Conservation (phyloP, 2,888 invertebrate genomes). For the Thereva nobilitata region DNA sequence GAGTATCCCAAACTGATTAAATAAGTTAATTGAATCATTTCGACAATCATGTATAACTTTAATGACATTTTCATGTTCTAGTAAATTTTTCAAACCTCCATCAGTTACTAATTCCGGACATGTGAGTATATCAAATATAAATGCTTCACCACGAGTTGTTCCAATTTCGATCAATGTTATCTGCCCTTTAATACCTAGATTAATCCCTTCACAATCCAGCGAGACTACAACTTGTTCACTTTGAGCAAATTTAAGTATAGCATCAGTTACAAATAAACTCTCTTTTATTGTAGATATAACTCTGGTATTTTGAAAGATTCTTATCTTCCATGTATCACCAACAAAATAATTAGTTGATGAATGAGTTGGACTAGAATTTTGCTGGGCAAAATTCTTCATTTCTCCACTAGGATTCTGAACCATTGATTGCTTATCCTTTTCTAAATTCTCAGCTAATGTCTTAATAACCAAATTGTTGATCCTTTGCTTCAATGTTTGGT, state of each 20-base stretch:
- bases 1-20: constrained; percentile 82
- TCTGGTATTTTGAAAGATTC: constrained; percentile 78
- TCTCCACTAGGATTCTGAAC: constrained; percentile 47
- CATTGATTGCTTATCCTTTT: constrained; percentile 56
- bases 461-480: constrained; percentile 87
- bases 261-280: constrained; percentile 74
- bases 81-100: constrained; percentile 76
- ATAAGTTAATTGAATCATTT: constrained; percentile 86
- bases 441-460: constrained; percentile 85
- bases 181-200: constrained; percentile 85
- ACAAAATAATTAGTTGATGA: constrained; percentile 56
- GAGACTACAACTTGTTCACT: constrained; percentile 68
- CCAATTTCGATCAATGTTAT: constrained; percentile 86
- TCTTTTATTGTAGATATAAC: constrained; percentile 81
- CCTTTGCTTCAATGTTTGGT: constrained; percentile 83
- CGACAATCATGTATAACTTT: constrained; percentile 94
- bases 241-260: constrained; percentile 66
- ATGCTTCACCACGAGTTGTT: constrained; percentile 79
- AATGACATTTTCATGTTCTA: constrained; percentile 79
- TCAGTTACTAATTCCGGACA: constrained; percentile 78
- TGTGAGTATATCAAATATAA: constrained; percentile 84
- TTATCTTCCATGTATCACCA: constrained; percentile 80
- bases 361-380: constrained; percentile 51
- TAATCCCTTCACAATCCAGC: constrained; percentile 92
- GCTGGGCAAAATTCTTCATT: constrained; percentile 59